phyloP scores from a whole-genome alignment of 2,888 invertebrate species.

The Cataglyphis rosenhaueri region DNA sequence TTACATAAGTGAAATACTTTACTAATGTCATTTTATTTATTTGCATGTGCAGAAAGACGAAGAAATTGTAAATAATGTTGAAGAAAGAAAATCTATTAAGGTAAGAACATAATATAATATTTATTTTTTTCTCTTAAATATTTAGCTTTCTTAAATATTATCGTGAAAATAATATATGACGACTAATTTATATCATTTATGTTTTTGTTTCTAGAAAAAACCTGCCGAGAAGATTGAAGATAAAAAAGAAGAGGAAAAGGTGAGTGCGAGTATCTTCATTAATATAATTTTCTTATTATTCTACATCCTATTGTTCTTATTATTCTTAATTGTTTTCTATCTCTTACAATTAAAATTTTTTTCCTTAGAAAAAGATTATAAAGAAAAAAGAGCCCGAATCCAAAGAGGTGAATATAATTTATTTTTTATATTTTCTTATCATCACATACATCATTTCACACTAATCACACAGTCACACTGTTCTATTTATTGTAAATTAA shows the following conservation, averaged over 20 bases:
- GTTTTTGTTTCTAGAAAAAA: slow-evolving; percentile 75
- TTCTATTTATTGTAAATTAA: slow-evolving; percentile 7
- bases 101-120: slow-evolving; percentile 63
- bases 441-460: neutral
- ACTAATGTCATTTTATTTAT: slow-evolving; percentile 19
- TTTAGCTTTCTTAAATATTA: neutral
- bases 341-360: slow-evolving; percentile 7
- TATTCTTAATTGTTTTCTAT: neutral
- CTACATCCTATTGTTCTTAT: neutral
- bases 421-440: neutral
- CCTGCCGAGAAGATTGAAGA: slow-evolving; percentile 86
- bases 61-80: slow-evolving; percentile 81
- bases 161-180: neutral
- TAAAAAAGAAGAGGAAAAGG: slow-evolving; percentile 85
- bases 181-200: neutral
- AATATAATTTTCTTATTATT: neutral
- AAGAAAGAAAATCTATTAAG: slow-evolving; percentile 79
- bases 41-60: slow-evolving; percentile 78
- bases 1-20: neutral
- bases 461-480: neutral
- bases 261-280: neutral
- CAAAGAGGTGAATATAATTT: slow-evolving; percentile 72
- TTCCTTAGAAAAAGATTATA: slow-evolving; percentile 70
- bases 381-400: slow-evolving; percentile 80
- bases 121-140: neutral